Evolutionary conservation across 2,888 invertebrate genomes (phyloP).

Genomic region (Drosophila histrio): DNA sequence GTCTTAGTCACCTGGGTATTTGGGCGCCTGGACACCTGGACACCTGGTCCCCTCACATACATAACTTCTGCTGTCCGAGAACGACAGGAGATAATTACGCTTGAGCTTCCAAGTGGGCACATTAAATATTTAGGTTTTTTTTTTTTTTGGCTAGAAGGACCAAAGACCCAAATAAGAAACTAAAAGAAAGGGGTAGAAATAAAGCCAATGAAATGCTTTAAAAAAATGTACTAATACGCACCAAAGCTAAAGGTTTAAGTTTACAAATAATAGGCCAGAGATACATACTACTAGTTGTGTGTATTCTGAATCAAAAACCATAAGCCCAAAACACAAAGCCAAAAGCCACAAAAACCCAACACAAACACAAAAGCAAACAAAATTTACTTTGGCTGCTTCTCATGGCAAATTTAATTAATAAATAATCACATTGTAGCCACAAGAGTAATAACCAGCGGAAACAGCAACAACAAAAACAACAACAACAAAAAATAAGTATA

Average conservation of each 20-base stretch:
- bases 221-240: slow-evolving; percentile 35
- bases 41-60: slow-evolving; percentile 10
- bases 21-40: neutral
- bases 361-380: slow-evolving; percentile 28
- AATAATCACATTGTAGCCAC: slow-evolving; percentile 78
- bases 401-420: slow-evolving; percentile 80
- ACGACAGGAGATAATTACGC: slow-evolving; percentile 53
- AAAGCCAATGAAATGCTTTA: slow-evolving; percentile 50
- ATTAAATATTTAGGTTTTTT: slow-evolving; percentile 52
- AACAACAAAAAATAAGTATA: slow-evolving; percentile 13
- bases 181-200: slow-evolving; percentile 27
- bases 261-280: slow-evolving; percentile 55
- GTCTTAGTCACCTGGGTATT: slow-evolving; percentile 33
- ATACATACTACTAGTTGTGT: too few species aligned
- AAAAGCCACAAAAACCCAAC: slow-evolving; percentile 40
- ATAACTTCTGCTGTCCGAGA: slow-evolving; percentile 34
- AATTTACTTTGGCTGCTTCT: slow-evolving; percentile 52
- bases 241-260: slow-evolving; percentile 36
- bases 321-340: slow-evolving; percentile 26
- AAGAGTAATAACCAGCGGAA: slow-evolving; percentile 71
- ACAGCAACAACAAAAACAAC: slow-evolving; percentile 17
- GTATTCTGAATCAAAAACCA: too few species aligned
- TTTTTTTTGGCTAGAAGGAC: neutral
- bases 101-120: slow-evolving; percentile 41
- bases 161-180: neutral